A percentile compares a stretch with the other conserved stretches of the same genome.
phyloP scores from a whole-genome alignment of 2,113 vertebrate genomes.

The Bubo bubo region DNA sequence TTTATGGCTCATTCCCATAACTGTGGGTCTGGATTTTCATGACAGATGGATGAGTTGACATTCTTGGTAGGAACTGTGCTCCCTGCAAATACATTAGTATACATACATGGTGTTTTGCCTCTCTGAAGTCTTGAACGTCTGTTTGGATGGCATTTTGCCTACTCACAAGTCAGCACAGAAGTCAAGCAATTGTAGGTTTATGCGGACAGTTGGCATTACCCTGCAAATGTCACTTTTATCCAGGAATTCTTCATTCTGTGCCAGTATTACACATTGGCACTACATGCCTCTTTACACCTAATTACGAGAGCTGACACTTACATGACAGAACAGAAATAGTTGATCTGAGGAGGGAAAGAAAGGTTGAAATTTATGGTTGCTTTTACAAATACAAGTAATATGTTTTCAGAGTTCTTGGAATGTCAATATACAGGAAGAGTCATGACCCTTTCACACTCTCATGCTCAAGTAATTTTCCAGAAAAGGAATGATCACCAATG shows the following conservation, averaged over 20 bases:
- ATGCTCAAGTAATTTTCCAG: neutral
- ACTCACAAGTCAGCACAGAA: neutral
- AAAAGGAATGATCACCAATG: neutral
- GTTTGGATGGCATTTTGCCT: constrained; percentile 58
- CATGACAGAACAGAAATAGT: neutral
- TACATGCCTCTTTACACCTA: constrained; percentile 38
- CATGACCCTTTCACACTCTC: neutral
- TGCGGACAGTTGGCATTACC: neutral
- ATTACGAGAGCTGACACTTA: constrained; percentile 40
- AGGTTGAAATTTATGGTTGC: neutral
- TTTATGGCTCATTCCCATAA: constrained; percentile 16
- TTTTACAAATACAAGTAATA: neutral
- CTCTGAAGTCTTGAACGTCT: constrained; percentile 18
- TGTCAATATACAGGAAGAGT: neutral
- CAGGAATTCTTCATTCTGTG: neutral
- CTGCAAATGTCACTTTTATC: constrained; percentile 1
- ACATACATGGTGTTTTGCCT: constrained; percentile 27
- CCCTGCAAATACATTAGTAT: neutral
- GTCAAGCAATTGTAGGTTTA: constrained; percentile 23
- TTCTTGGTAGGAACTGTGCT: constrained; percentile 14
- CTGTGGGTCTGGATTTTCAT: neutral
- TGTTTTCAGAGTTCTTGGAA: neutral
- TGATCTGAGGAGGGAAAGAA: neutral
- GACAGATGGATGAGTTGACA: constrained; percentile 47
- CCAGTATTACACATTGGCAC: constrained; percentile 22